Evolutionary conservation across 1,140 invertebrate genomes (phyloP), one percentile per base, ranked within the genome.

Genomic region (Drosophila serrata): DNA sequence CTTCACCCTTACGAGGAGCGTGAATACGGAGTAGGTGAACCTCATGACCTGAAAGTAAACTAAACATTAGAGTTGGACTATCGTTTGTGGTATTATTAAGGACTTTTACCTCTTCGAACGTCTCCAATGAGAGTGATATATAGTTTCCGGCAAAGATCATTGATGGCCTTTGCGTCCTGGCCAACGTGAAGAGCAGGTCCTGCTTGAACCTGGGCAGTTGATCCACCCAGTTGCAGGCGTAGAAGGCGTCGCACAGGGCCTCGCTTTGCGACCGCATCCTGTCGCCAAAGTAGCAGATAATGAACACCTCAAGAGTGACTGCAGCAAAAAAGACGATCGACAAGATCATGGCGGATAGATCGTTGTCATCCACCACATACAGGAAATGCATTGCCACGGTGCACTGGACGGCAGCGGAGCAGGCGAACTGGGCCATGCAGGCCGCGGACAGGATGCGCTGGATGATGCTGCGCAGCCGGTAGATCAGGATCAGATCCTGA

Each of bases 261-360:
- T 78, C 84, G 48, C 78, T 81, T 46, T 92, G 82, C 9, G 56
- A 45, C 12, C 74, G 75, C 75, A 92, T 73, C 29, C 73, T 43
- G 40, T 92, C 85, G 0, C 91, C 90, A 27, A 88, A 92, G 39
- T 79, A 92, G 29, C 90, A 92, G 24, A 91, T 82, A 29, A 92
- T 60, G 13, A 92, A 82, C 8, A 91, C 76, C 64, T 92, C 90
- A 55, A 92, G 43, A 1, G 88, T 92, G 43, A 92, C 81, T 2
- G 90, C 81, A 1, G 69, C 3, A 27, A 92, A 92, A 72, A 92
- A 92, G 1, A 92, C 84, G 0, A 81, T n/a, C 6, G 90, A 91
- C 2, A 91, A 33, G 7, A 79, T 67, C 78, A 90, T 75, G 24
- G 90, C 79, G 9, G 73, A 72, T 1, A 74, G 58, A 37, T 92